phyloP scores from a whole-genome alignment of 2,888 invertebrate species.

The Nematopogon swammerdamellus region DNA sequence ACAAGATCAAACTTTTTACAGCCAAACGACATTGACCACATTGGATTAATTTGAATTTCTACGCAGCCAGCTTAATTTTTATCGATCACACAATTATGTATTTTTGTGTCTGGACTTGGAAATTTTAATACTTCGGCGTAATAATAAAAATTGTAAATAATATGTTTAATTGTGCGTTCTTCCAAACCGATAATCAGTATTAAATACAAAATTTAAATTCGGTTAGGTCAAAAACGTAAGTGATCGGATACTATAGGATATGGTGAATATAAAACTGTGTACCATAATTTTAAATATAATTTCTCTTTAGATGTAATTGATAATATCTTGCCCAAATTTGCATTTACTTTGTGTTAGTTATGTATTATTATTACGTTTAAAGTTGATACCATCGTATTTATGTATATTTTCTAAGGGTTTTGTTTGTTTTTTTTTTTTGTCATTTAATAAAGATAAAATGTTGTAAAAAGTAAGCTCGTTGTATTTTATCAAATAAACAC shows the following conservation, averaged over 20 bases:
- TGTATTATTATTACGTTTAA: conserved; percentile 38
- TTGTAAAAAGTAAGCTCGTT: conserved; percentile 59
- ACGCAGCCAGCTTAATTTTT: background rate
- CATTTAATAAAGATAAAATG: conserved; percentile 54
- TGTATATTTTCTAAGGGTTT: conserved; percentile 55
- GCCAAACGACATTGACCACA: conserved; percentile 30
- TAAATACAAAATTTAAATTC: conserved; percentile 55
- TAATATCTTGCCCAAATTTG: conserved; percentile 51
- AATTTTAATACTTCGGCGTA: conserved; percentile 44
- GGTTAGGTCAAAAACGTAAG: conserved; percentile 54
- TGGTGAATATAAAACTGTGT: background rate
- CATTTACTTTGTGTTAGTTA: conserved; percentile 54
- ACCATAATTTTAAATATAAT: conserved; percentile 21
- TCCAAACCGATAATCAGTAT: conserved; percentile 53
- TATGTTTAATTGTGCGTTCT: conserved; percentile 39
- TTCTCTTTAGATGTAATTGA: conserved; percentile 19
- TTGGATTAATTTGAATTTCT: conserved; percentile 17
- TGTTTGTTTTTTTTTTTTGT: conserved; percentile 49
- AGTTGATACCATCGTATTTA: conserved; percentile 55
- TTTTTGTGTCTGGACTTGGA: conserved; percentile 32
- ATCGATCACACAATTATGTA: background rate
- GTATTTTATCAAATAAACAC: conserved; percentile 59
- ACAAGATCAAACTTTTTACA: conserved; percentile 56
- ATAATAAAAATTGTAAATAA: conserved; percentile 47
- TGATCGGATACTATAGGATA: conserved; percentile 43